These are phyloP conservation scores for Tachysurus vachellii DNA, from an alignment of 2,113 vertebrate species.

Conservation along the genomic window DNA sequence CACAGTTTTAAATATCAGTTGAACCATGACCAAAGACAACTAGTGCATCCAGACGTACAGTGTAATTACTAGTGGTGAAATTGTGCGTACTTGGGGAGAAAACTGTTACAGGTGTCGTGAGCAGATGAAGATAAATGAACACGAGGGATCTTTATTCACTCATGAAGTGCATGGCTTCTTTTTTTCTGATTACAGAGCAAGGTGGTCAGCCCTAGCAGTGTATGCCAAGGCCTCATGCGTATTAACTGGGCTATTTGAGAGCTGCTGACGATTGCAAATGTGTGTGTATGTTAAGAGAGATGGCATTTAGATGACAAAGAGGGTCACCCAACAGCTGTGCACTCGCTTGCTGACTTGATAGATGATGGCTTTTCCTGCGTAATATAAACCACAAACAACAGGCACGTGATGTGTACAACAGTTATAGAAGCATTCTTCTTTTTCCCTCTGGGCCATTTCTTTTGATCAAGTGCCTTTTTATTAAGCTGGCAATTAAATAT, in stretches of 20 bases:
- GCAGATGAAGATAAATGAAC: conserved; percentile 46
- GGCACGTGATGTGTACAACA: background rate
- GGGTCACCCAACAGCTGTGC: conserved; percentile 48
- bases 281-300: conserved; percentile 42
- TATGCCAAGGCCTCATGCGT: conserved; percentile 40
- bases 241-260: conserved; percentile 13
- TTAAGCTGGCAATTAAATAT: background rate
- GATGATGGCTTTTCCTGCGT: conserved; percentile 33
- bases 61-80: conserved; percentile 20
- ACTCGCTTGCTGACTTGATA: conserved; percentile 36
- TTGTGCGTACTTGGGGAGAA: conserved; percentile 5
- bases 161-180: conserved; percentile 14
- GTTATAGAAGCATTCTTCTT: background rate
- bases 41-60: background rate
- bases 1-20: background rate
- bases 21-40: background rate
- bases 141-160: conserved; percentile 7
- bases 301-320: conserved; percentile 54
- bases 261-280: conserved; percentile 24
- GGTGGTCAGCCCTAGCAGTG: conserved; percentile 35
- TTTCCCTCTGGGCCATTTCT: background rate
- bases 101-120: background rate
- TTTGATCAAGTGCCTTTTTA: conserved; percentile 7
- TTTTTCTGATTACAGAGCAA: background rate
- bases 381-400: conserved; percentile 47